A percentile compares a stretch with the other conserved stretches of the same genome.
phyloP scores from a whole-genome alignment of 30 jellyfish, hydroid and myxozoan species.

The Mastigias papua region DNA sequence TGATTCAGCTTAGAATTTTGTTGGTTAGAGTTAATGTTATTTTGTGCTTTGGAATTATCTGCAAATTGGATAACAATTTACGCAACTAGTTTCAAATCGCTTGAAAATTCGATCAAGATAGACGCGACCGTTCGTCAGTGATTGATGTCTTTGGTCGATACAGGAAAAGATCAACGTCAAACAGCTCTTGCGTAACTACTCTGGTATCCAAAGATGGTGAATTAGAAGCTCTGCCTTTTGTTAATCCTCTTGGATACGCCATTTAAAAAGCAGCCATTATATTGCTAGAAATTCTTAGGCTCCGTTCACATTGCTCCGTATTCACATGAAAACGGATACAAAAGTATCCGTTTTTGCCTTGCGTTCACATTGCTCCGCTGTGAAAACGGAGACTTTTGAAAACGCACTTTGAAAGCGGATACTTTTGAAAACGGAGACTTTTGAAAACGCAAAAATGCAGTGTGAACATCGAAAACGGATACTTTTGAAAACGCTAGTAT shows the following conservation, averaged over 20 bases:
- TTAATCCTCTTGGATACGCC: not conserved
- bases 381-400: too few species aligned
- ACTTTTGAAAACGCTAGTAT: too few species aligned
- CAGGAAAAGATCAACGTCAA: not conserved
- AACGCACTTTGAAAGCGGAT: too few species aligned
- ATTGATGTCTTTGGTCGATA: not conserved
- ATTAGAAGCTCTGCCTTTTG: not conserved
- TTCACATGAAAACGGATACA: too few species aligned
- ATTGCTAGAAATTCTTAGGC: not conserved
- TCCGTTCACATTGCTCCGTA: too few species aligned
- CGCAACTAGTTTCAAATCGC: not conserved
- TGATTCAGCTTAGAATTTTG: not conserved
- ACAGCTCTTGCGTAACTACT: not conserved
- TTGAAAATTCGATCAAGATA: not conserved
- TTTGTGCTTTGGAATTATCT: not conserved
- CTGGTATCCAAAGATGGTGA: not conserved
- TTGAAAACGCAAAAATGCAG: too few species aligned
- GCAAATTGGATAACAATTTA: not conserved
- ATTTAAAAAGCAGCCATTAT: not conserved
- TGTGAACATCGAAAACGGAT: too few species aligned
- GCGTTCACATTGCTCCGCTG: too few species aligned
- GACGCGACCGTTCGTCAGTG: not conserved
- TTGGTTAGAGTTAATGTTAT: not conserved
- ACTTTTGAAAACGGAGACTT: too few species aligned
- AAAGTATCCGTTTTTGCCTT: too few species aligned